phyloP scores from a whole-genome alignment of 2,888 invertebrate genomes.

The Lacanobia oleracea region DNA sequence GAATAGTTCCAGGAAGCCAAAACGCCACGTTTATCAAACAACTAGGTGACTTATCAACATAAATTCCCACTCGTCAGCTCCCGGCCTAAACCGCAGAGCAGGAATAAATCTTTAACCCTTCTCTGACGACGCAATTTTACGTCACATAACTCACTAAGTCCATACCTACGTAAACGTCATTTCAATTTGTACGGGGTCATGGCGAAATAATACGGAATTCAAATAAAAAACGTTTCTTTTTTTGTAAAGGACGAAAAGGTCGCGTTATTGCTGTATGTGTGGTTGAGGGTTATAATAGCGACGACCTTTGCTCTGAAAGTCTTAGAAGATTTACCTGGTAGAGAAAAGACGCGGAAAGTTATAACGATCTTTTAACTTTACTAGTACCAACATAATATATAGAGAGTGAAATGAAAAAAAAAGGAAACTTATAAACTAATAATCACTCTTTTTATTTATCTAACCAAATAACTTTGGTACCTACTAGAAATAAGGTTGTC shows the following conservation, averaged over 20 bases:
- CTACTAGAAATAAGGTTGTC: too few relatives aligned
- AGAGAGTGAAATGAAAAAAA: too few relatives aligned
- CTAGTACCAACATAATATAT: too few relatives aligned
- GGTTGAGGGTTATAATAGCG: constrained; percentile 23
- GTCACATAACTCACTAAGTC: constrained; percentile 60
- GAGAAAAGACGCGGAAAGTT: background rate
- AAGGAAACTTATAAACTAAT: too few relatives aligned
- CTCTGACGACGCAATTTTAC: constrained; percentile 61
- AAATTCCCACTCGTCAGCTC: constrained; percentile 52
- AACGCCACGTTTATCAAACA: constrained; percentile 16
- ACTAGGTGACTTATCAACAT: constrained; percentile 48
- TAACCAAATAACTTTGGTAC: too few relatives aligned
- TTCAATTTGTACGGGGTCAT: constrained; percentile 59
- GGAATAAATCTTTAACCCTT: constrained; percentile 64
- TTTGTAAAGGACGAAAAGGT: constrained; percentile 30
- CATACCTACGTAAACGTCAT: constrained; percentile 60
- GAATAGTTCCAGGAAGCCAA: constrained; percentile 1
- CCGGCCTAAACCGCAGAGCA: constrained; percentile 32
- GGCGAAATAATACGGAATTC: constrained; percentile 49
- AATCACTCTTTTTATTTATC: too few relatives aligned
- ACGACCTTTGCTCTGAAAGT: background rate
- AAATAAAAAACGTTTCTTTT: constrained; percentile 40
- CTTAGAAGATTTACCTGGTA: background rate
- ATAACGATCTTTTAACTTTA: background rate
- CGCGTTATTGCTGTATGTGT: constrained; percentile 21